Conservation (phyloP, 1,140 invertebrate genomes). For the Stenopsyche tienmushanensis region DNA sequence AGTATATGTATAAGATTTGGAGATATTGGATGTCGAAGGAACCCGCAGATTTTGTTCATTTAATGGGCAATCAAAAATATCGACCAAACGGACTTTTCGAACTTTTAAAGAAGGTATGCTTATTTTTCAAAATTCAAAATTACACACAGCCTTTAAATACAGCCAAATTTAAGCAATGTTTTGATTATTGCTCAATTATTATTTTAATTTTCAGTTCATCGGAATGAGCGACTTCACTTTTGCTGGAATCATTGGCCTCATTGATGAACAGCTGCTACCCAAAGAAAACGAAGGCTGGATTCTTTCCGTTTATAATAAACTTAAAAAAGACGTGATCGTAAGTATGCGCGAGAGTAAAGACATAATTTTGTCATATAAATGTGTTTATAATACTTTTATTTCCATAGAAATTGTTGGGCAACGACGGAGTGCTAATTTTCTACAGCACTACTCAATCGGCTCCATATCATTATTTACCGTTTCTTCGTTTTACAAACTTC, state of each 20-base stretch:
- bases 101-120: conserved; percentile 58
- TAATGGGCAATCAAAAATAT: conserved; percentile 64
- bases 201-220: conserved; percentile 45
- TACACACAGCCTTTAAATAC: too few species aligned
- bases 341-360: too few species aligned
- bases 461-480: conserved; percentile 79
- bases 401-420: conserved; percentile 65
- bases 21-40: conserved; percentile 74
- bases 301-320: conserved; percentile 57
- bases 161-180: not conserved
- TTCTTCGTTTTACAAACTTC: conserved; percentile 84
- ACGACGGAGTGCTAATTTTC: conserved; percentile 83
- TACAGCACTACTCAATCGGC: conserved; percentile 81
- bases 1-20: conserved; percentile 69
- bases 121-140: not conserved
- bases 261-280: conserved; percentile 65
- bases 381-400: conserved; percentile 9
- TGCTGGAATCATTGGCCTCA: conserved; percentile 66
- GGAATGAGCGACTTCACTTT: conserved; percentile 63
- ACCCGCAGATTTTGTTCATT: conserved; percentile 59
- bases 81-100: conserved; percentile 56
- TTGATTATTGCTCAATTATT: not conserved
- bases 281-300: conserved; percentile 64
- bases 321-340: conserved; percentile 63
- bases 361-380: conserved; percentile 22